A percentile compares a stretch with the other conserved stretches of the same genome.
phyloP scores from a whole-genome alignment of 1,140 invertebrate genomes.

The Drosophila tsacasi region DNA sequence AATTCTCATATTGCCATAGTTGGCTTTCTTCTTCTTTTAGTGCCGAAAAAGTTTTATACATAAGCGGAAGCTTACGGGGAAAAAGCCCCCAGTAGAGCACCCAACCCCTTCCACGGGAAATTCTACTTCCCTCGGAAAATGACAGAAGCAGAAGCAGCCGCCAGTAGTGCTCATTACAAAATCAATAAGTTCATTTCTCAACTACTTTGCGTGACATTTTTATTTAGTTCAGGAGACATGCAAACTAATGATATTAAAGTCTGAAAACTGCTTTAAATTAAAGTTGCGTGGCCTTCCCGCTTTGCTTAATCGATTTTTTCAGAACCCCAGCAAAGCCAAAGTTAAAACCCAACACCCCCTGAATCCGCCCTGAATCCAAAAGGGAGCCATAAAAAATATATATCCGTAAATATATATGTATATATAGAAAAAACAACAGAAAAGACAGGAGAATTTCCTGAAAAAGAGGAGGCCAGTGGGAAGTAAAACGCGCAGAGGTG shows the following conservation, averaged over 20 bases:
- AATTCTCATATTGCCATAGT: conserved; percentile 60
- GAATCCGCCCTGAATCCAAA: not conserved
- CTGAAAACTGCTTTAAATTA: conserved; percentile 34
- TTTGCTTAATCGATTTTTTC: conserved; percentile 49
- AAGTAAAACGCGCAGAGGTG: conserved; percentile 9
- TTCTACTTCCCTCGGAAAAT: conserved; percentile 7
- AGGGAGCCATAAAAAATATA: conserved; percentile 46
- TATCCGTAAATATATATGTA: conserved; percentile 27
- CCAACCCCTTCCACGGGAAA: conserved; percentile 4
- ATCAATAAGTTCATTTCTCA: conserved; percentile 64
- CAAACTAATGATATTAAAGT: conserved; percentile 2
- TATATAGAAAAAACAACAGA: conserved; percentile 20
- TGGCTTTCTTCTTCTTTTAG: conserved; percentile 43
- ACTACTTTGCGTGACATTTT: conserved; percentile 29
- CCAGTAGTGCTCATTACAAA: conserved; percentile 53
- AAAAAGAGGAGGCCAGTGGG: not conserved
- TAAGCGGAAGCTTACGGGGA: conserved; percentile 50
- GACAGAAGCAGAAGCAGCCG: conserved; percentile 4
- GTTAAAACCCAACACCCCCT: conserved; percentile 19
- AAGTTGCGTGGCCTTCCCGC: conserved; percentile 34
- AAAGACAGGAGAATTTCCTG: conserved; percentile 25
- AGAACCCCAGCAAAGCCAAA: conserved; percentile 20
- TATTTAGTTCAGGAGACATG: conserved; percentile 5
- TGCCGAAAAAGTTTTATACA: conserved; percentile 78
- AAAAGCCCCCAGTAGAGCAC: not conserved